A percentile compares a stretch with the other conserved stretches of the same genome.
phyloP scores from a whole-genome alignment of 2,113 vertebrate genomes.

The Hypanus sabinus region DNA sequence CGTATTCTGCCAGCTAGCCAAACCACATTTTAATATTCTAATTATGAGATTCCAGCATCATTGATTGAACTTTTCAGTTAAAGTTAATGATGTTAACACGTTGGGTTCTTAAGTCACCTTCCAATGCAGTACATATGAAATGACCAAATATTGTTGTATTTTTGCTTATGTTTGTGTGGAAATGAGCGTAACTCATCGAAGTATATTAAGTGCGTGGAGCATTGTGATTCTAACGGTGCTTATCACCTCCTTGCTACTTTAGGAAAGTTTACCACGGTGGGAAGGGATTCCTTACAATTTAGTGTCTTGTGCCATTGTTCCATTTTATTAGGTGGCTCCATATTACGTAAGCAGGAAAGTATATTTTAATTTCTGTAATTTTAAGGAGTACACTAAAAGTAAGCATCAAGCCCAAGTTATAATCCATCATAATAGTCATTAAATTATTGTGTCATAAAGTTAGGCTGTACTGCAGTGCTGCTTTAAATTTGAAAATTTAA shows the following conservation, averaged over 20 bases:
- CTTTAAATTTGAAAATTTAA: not conserved
- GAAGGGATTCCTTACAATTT: not conserved
- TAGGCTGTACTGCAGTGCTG: not conserved
- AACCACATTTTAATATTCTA: not conserved
- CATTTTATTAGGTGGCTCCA: not conserved
- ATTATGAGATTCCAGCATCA: not conserved
- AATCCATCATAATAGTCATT: not conserved
- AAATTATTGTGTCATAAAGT: not conserved
- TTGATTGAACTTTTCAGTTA: not conserved
- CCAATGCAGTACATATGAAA: not conserved
- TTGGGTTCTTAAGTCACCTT: not conserved
- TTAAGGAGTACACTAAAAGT: not conserved
- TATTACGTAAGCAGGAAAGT: not conserved
- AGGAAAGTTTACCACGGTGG: not conserved
- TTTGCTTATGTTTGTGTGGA: too few relatives aligned
- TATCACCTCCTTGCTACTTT: not conserved
- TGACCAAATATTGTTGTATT: not conserved
- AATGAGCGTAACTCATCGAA: not conserved
- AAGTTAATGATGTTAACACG: not conserved
- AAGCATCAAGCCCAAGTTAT: not conserved
- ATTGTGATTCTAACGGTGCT: not conserved
- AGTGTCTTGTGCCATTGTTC: not conserved
- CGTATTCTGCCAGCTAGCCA: too few relatives aligned
- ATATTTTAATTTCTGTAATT: not conserved
- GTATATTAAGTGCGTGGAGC: not conserved